phyloP scores from a whole-genome alignment of 1,140 invertebrate genomes.

The Brachystomella parvula region DNA sequence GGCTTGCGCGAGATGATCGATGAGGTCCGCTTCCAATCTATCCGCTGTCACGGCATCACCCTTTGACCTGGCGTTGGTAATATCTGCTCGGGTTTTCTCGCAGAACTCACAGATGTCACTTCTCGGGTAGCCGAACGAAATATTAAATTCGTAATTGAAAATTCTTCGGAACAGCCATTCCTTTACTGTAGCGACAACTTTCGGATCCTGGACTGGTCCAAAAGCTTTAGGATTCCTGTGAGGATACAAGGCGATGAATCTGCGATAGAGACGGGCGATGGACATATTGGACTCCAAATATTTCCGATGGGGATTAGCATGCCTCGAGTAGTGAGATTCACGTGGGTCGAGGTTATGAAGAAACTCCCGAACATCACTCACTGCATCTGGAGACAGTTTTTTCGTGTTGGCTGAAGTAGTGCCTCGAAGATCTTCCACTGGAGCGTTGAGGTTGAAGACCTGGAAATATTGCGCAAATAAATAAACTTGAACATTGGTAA shows the following conservation, averaged over 20 bases:
- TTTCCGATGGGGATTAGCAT: neutral
- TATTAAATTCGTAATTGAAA: slow-evolving; percentile 22
- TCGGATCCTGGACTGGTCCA: neutral
- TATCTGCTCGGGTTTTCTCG: neutral
- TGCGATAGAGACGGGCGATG: neutral
- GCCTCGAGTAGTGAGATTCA: slow-evolving; percentile 9
- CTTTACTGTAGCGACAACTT: neutral
- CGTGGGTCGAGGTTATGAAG: neutral
- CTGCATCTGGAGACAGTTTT: neutral
- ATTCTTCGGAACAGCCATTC: slow-evolving; percentile 2
- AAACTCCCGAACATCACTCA: neutral
- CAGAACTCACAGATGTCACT: slow-evolving; percentile 18
- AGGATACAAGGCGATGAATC: neutral
- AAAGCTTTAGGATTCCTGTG: neutral
- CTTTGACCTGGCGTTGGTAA: neutral
- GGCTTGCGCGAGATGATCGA: neutral
- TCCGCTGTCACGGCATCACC: neutral
- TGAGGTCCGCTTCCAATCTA: neutral
- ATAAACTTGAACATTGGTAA: neutral
- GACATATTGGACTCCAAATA: neutral
- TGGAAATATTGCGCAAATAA: neutral
- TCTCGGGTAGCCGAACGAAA: slow-evolving; percentile 17
- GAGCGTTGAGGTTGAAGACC: neutral
- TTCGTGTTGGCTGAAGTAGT: neutral
- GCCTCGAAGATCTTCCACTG: neutral